Evolutionary conservation across 2,888 invertebrate species (phyloP).

Genomic region (Dynastes maya): DNA sequence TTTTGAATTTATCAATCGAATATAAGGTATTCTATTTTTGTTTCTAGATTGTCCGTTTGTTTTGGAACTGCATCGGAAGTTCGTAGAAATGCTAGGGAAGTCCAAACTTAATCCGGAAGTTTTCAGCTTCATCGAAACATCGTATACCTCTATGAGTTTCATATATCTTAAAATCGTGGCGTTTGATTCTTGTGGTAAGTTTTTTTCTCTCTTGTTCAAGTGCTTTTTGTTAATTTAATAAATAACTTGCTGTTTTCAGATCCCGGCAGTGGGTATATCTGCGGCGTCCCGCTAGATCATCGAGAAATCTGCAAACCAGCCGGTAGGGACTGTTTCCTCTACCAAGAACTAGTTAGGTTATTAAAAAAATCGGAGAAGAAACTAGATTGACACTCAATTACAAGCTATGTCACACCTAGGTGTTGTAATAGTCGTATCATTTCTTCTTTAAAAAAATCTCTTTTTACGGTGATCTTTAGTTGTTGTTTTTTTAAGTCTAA

Average conservation of each 20-base stretch:
- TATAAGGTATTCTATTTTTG: conserved; percentile 26
- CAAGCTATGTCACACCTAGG: neutral
- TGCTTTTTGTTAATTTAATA: no score
- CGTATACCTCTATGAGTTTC: conserved; percentile 83
- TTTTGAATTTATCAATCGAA: neutral
- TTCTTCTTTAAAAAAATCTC: conserved; percentile 27
- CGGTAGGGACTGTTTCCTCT: conserved; percentile 79
- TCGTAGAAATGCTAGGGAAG: conserved; percentile 73
- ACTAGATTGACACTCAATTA: neutral
- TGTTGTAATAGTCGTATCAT: neutral
- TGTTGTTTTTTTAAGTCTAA: conserved; percentile 20
- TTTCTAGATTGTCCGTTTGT: conserved; percentile 80
- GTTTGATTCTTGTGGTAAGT: conserved; percentile 82
- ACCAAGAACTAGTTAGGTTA: conserved; percentile 78
- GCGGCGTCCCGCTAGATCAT: conserved; percentile 85
- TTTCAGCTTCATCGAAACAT: conserved; percentile 86
- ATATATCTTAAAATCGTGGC: conserved; percentile 84
- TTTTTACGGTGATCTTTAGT: conserved; percentile 37
- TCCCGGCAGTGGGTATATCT: conserved; percentile 84
- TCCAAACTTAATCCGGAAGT: conserved; percentile 74
- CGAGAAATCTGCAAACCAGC: conserved; percentile 90
- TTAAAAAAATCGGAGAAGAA: conserved; percentile 67
- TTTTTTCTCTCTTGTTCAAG: neutral
- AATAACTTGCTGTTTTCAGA: conserved; percentile 72
- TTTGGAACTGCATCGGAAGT: conserved; percentile 78